These are phyloP conservation scores for Stylophora pistillata DNA, from an alignment of 64 coral and sea anemone species.

Conservation along the genomic window DNA sequence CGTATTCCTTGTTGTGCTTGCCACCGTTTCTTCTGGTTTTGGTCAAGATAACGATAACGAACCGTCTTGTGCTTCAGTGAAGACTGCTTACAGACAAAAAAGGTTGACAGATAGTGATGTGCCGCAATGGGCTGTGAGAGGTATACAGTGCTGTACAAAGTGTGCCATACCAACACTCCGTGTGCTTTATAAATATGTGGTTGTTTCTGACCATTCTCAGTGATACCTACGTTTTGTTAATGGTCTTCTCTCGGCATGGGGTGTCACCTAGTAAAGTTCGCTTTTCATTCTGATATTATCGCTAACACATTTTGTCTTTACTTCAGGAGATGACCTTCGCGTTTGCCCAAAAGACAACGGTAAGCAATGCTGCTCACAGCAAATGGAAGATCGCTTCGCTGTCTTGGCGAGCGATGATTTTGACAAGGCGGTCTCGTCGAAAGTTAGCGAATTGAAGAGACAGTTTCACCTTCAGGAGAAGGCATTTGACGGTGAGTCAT, in stretches of 20 bases:
- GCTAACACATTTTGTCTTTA: slow-evolving; percentile 30
- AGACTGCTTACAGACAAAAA: slow-evolving; percentile 29
- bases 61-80: slow-evolving; percentile 15
- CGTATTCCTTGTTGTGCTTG: slow-evolving; percentile 3
- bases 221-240: slow-evolving; percentile 19
- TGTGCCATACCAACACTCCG: slow-evolving; percentile 6
- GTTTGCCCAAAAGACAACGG: slow-evolving; percentile 34
- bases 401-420: not conserved
- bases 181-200: slow-evolving; percentile 11
- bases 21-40: slow-evolving; percentile 20
- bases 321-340: slow-evolving; percentile 25
- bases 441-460: not conserved
- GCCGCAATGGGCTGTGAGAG: slow-evolving; percentile 4
- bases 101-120: slow-evolving; percentile 28
- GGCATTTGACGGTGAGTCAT: slow-evolving; percentile 31
- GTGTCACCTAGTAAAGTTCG: slow-evolving; percentile 13
- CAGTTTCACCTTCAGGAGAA: slow-evolving; percentile 16
- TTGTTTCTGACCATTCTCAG: not conserved
- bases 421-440: slow-evolving; percentile 2
- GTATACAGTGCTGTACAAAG: not conserved
- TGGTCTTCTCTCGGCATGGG: slow-evolving; percentile 16
- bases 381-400: slow-evolving; percentile 30
- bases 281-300: not conserved
- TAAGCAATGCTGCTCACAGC: slow-evolving; percentile 38
- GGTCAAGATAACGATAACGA: slow-evolving; percentile 21